Conservation (phyloP, 2,797 vertebrate genomes). For the Ammospiza maritima region DNA sequence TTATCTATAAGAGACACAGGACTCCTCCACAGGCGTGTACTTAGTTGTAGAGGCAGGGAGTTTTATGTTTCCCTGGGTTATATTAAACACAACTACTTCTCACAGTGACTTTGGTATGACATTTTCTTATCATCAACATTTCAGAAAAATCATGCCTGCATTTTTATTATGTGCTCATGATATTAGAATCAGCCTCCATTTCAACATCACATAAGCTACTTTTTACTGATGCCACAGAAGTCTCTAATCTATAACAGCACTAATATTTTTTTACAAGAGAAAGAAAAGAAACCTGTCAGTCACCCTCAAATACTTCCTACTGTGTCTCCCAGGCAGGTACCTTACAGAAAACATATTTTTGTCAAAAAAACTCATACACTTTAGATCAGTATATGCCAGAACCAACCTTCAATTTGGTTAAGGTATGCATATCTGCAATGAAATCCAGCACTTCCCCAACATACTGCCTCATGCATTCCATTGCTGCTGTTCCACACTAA, state of each 20-base stretch:
- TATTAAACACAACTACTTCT: neutral
- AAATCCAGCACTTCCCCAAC: slow-evolving; percentile 96
- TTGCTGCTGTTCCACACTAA: slow-evolving; percentile 96
- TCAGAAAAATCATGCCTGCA: neutral
- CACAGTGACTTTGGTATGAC: neutral
- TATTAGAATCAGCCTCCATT: neutral
- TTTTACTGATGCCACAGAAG: neutral
- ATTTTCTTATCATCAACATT: neutral
- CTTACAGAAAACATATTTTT: neutral
- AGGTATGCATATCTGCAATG: slow-evolving; percentile 98
- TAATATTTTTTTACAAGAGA: neutral
- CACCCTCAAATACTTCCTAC: neutral
- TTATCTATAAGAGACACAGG: neutral
- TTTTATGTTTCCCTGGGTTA: neutral
- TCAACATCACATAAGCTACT: neutral
- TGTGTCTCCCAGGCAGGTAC: neutral
- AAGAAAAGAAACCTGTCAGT: neutral
- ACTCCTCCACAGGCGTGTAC: neutral
- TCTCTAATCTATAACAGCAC: neutral
- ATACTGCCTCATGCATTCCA: slow-evolving; percentile 97
- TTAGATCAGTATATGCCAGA: neutral
- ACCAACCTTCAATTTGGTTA: slow-evolving; percentile 96
- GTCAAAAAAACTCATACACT: neutral
- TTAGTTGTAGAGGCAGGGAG: neutral
- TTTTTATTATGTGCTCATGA: neutral